These are phyloP conservation scores for Trachemys scripta DNA, from an alignment of 2,113 vertebrate species.

Conservation along the genomic window DNA sequence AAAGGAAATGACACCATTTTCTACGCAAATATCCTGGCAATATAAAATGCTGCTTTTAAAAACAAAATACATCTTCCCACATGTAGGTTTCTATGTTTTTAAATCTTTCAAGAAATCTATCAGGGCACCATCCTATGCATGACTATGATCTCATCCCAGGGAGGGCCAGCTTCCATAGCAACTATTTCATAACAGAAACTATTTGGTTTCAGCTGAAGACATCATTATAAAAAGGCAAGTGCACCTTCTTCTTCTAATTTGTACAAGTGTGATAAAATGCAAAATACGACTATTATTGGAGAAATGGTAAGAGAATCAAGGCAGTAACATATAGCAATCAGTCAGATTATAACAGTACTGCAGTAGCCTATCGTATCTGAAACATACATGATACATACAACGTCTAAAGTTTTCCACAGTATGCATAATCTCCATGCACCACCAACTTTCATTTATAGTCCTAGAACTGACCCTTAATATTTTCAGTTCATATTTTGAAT, in stretches of 20 bases:
- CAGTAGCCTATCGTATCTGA: background rate
- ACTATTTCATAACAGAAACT: constrained; percentile 57
- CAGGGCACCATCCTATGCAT: constrained; percentile 56
- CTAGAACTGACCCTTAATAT: background rate
- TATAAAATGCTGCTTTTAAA: background rate
- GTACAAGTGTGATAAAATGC: background rate
- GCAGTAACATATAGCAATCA: background rate
- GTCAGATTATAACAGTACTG: background rate
- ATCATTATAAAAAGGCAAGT: background rate
- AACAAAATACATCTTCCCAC: constrained; percentile 34
- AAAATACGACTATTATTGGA: background rate
- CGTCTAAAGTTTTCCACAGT: background rate
- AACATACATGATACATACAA: background rate
- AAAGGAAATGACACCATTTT: background rate
- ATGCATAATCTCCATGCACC: background rate
- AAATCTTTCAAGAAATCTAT: constrained; percentile 54
- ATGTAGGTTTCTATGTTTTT: constrained; percentile 37
- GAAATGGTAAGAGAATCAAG: background rate
- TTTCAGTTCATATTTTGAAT: background rate
- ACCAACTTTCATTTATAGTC: background rate
- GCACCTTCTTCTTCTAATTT: background rate
- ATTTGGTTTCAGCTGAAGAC: background rate
- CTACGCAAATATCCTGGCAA: background rate
- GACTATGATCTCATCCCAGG: constrained; percentile 41
- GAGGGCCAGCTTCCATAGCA: constrained; percentile 51